phyloP scores from a whole-genome alignment of 2,888 invertebrate genomes.

The Callyntrura sp. region DNA sequence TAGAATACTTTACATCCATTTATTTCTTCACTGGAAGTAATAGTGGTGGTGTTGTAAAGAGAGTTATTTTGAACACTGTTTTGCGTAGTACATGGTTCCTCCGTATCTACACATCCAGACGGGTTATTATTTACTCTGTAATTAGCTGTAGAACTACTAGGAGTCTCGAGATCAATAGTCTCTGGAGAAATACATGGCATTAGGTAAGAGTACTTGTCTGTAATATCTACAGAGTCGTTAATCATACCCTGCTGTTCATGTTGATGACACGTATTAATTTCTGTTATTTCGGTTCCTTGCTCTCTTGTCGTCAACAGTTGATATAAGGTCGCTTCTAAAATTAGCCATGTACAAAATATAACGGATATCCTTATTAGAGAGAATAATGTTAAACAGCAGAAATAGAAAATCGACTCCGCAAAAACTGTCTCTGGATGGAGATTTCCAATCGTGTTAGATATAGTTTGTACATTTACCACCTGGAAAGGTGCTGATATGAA shows the following conservation, averaged over 20 bases:
- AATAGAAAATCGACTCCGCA: constrained; percentile 31
- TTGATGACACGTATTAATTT: background rate
- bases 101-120: background rate
- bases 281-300: background rate
- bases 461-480: background rate
- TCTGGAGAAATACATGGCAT: constrained; percentile 66
- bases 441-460: constrained; percentile 40
- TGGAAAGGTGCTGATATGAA: constrained; percentile 58
- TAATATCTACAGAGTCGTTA: constrained; percentile 16
- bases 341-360: constrained; percentile 26
- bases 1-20: constrained; percentile 73
- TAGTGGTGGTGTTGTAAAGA: constrained; percentile 57
- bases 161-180: constrained; percentile 61
- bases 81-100: background rate
- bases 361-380: constrained; percentile 35
- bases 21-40: constrained; percentile 67
- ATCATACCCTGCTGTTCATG: background rate
- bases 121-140: constrained; percentile 44
- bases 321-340: constrained; percentile 40
- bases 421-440: background rate
- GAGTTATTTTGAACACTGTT: background rate
- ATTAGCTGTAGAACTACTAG: constrained; percentile 66
- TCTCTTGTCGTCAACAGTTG: background rate
- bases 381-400: constrained; percentile 36
- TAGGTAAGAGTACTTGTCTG: constrained; percentile 57